phyloP scores from a whole-genome alignment of 2,797 vertebrate genomes.

The Mormyrops boulengeri region DNA sequence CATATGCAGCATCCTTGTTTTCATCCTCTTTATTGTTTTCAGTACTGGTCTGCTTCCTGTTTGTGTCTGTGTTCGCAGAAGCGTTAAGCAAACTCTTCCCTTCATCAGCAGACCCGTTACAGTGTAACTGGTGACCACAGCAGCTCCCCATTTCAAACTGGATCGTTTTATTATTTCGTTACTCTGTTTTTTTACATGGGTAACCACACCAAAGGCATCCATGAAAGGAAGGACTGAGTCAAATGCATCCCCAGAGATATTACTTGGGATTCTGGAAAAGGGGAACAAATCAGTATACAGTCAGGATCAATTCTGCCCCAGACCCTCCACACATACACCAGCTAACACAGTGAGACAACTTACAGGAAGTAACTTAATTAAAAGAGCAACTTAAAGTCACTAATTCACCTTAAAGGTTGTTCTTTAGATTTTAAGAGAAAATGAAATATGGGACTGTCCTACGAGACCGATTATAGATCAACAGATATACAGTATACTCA shows the following conservation, averaged over 20 bases:
- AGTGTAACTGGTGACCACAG: slow-evolving; percentile 49
- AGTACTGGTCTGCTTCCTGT: slow-evolving; percentile 25
- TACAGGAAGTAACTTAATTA: neutral
- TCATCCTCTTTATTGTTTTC: slow-evolving; percentile 34
- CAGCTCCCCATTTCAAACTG: slow-evolving; percentile 56
- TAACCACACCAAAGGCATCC: neutral
- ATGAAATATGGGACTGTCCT: neutral
- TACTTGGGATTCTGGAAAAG: neutral
- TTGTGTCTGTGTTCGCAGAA: slow-evolving; percentile 14
- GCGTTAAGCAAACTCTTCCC: slow-evolving; percentile 49
- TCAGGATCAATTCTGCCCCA: neutral
- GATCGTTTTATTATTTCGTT: neutral
- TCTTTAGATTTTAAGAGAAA: neutral
- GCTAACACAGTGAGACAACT: neutral
- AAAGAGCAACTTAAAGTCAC: neutral
- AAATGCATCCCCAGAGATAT: neutral
- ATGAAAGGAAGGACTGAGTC: neutral
- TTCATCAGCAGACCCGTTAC: slow-evolving; percentile 54
- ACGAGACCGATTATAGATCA: neutral
- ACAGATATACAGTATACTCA: neutral
- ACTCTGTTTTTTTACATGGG: neutral
- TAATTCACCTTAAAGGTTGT: neutral
- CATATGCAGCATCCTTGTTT: slow-evolving; percentile 32
- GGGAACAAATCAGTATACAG: neutral
- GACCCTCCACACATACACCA: neutral